These are phyloP conservation scores for Mimachlamys varia DNA, from an alignment of 2,888 invertebrate genomes.

Conservation along the genomic window DNA sequence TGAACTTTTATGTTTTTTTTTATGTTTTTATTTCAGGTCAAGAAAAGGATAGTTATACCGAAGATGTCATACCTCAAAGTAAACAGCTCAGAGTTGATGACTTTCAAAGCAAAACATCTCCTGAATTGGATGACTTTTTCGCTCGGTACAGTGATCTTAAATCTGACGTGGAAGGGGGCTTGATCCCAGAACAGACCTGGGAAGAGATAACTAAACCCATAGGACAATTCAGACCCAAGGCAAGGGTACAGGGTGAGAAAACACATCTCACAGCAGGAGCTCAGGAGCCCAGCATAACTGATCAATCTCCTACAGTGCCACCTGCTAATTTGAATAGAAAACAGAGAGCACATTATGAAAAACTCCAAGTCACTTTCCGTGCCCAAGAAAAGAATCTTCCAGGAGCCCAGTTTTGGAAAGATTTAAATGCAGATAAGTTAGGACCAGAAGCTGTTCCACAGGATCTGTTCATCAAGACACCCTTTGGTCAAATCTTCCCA, in stretches of 20 bases:
- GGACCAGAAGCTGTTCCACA: background rate
- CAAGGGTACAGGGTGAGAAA: background rate
- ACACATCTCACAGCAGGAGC: background rate
- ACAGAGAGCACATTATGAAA: conserved; percentile 21
- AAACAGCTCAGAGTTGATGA: background rate
- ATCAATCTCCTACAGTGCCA: background rate
- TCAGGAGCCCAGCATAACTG: background rate
- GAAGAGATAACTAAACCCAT: background rate
- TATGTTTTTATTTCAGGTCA: background rate
- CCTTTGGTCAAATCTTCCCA: background rate
- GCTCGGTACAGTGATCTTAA: background rate
- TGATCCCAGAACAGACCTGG: conserved; percentile 6
- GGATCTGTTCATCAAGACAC: conserved; percentile 16
- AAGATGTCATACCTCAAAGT: background rate
- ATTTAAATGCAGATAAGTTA: background rate
- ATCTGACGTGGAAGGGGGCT: background rate
- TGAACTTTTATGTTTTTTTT: no score
- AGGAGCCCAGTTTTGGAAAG: conserved; percentile 28
- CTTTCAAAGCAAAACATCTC: background rate
- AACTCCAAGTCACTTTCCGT: conserved; percentile 25
- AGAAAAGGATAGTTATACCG: background rate
- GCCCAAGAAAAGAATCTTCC: conserved; percentile 22
- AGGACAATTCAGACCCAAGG: background rate
- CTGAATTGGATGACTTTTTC: background rate
- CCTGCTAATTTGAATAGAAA: background rate